phyloP scores from a whole-genome alignment of 2,797 vertebrate genomes.

The Halcyon chelicuti region DNA sequence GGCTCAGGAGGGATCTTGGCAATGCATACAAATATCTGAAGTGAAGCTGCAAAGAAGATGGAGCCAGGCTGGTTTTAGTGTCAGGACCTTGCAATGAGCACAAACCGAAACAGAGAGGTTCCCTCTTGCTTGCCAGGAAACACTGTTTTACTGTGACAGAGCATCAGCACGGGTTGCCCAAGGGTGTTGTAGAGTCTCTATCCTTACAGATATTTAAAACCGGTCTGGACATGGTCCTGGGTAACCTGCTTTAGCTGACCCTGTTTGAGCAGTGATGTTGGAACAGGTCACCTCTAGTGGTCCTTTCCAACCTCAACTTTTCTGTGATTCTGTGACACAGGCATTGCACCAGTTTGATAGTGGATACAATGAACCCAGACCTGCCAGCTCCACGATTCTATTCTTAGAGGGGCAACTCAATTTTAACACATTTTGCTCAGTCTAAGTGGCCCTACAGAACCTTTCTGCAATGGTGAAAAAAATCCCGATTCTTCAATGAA shows the following conservation, averaged over 20 bases:
- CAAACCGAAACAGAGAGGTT: background rate
- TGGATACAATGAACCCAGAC: background rate
- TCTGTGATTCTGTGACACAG: background rate
- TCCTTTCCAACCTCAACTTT: background rate
- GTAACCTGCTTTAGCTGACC: background rate
- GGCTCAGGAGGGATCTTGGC: background rate
- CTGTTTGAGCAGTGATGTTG: background rate
- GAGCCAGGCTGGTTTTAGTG: background rate
- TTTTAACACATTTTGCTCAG: background rate
- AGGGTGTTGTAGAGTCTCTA: too few relatives aligned
- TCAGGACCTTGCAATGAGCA: background rate
- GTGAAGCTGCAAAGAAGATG: background rate
- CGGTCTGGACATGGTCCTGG: background rate
- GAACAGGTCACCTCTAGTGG: background rate
- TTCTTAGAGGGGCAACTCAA: background rate
- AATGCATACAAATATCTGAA: background rate
- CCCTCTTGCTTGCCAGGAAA: background rate
- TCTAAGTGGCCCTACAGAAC: background rate
- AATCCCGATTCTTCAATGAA: background rate
- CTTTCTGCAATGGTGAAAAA: background rate
- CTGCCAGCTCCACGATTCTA: background rate
- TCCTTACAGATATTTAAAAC: too few relatives aligned
- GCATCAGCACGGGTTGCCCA: background rate
- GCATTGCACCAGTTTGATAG: background rate
- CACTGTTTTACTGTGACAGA: background rate